A percentile compares a stretch with the other conserved stretches of the same genome.
These are phyloP conservation scores for Mobula birostris DNA, from an alignment of 2,113 vertebrate species.

Conservation along the genomic window DNA sequence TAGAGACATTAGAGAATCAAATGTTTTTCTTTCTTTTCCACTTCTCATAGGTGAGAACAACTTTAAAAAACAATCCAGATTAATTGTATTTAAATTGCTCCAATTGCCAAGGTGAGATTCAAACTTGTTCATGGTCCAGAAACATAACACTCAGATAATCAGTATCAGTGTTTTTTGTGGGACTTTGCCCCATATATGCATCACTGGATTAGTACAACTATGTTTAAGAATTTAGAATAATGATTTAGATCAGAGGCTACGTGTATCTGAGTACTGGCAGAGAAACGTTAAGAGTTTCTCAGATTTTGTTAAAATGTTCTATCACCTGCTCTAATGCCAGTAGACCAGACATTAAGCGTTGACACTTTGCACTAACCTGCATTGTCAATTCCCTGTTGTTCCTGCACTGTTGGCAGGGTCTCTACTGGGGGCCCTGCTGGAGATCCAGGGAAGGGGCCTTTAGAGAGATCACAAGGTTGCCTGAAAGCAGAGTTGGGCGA, in stretches of 20 bases:
- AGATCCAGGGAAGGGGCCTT: conserved; percentile 42
- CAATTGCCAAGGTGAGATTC: no score
- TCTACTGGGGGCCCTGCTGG: conserved; percentile 47
- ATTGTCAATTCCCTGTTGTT: conserved; percentile 50
- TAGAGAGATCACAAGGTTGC: conserved; percentile 55
- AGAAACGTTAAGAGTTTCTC: background rate
- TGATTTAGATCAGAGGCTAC: background rate
- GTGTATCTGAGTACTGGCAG: background rate
- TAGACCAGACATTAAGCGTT: background rate
- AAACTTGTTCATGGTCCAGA: no score
- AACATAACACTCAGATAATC: background rate
- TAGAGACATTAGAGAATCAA: no score
- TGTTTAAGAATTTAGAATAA: background rate
- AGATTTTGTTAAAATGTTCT: background rate
- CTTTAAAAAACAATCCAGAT: no score
- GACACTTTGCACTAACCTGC: conserved; percentile 49
- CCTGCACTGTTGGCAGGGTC: conserved; percentile 41
- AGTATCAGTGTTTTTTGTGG: background rate
- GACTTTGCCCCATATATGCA: background rate
- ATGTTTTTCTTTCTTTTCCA: no score
- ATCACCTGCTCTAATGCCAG: no score
- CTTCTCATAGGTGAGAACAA: no score
- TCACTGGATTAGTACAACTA: background rate
- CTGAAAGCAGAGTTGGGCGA: conserved; percentile 48
- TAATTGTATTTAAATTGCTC: no score